A percentile compares a stretch with the other conserved stretches of the same genome.
phyloP scores from a whole-genome alignment of 2,888 invertebrate species.

The Cremastobaeus sp. region DNA sequence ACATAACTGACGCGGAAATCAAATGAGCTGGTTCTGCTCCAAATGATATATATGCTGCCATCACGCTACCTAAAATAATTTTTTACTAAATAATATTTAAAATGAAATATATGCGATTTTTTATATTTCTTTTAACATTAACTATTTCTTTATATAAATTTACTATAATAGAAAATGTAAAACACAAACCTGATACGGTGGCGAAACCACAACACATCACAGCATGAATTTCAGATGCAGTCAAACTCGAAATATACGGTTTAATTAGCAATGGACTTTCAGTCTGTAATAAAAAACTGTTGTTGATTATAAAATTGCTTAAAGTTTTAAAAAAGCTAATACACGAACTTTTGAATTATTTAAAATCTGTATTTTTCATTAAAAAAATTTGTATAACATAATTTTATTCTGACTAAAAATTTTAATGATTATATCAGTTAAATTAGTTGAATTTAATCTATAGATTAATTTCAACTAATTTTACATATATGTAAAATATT shows the following conservation, averaged over 20 bases:
- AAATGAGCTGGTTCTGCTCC: conserved; percentile 93
- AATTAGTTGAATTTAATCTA: too few relatives aligned
- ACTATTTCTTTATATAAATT: too few relatives aligned
- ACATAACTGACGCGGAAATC: conserved; percentile 96
- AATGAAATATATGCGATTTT: too few relatives aligned
- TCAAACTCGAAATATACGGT: conserved; percentile 91
- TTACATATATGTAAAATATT: too few relatives aligned
- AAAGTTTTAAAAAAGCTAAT: too few relatives aligned
- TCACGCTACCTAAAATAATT: conserved; percentile 84
- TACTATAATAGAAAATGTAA: background rate
- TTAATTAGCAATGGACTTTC: conserved; percentile 94
- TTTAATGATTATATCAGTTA: too few relatives aligned
- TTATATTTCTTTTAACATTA: too few relatives aligned
- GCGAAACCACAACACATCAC: conserved; percentile 97
- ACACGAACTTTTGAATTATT: too few relatives aligned
- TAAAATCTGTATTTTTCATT: too few relatives aligned
- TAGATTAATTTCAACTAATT: too few relatives aligned
- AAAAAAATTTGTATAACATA: too few relatives aligned
- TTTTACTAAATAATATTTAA: background rate
- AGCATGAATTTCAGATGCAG: conserved; percentile 94
- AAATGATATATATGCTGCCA: conserved; percentile 94
- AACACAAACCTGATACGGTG: conserved; percentile 88
- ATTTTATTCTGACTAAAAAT: too few relatives aligned
- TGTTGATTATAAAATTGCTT: conserved; percentile 3
- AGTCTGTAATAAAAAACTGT: conserved; percentile 82